Evolutionary conservation across 2,113 vertebrate genomes (phyloP).

Genomic region (Mesembrinibis cayennensis): DNA sequence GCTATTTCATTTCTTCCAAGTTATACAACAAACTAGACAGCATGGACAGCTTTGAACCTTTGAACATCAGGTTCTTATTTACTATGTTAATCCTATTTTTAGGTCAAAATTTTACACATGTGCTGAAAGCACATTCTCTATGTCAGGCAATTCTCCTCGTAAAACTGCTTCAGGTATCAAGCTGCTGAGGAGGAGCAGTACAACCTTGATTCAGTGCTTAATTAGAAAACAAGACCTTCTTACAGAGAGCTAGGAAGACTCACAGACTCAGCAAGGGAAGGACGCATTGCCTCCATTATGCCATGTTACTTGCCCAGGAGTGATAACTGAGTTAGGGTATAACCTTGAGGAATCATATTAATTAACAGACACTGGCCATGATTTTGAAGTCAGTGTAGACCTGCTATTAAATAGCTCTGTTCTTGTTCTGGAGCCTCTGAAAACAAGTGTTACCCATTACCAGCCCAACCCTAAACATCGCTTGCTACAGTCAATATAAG

Average conservation of each 20-base stretch:
- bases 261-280: neutral
- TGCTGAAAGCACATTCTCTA: neutral
- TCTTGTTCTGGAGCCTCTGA: neutral
- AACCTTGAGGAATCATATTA: neutral
- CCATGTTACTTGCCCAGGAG: neutral
- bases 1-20: conserved; percentile 15
- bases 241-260: neutral
- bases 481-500: neutral
- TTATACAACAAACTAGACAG: conserved; percentile 23
- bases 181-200: neutral
- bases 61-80: conserved; percentile 34
- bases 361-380: neutral
- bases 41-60: neutral
- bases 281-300: neutral
- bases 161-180: neutral
- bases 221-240: neutral
- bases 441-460: neutral
- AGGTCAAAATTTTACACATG: neutral
- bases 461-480: neutral
- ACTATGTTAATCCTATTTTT: neutral
- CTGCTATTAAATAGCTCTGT: neutral
- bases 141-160: neutral
- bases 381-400: neutral
- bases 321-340: neutral
- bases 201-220: neutral